Conservation (phyloP, 2,888 invertebrate genomes). For the Nomada fucata region DNA sequence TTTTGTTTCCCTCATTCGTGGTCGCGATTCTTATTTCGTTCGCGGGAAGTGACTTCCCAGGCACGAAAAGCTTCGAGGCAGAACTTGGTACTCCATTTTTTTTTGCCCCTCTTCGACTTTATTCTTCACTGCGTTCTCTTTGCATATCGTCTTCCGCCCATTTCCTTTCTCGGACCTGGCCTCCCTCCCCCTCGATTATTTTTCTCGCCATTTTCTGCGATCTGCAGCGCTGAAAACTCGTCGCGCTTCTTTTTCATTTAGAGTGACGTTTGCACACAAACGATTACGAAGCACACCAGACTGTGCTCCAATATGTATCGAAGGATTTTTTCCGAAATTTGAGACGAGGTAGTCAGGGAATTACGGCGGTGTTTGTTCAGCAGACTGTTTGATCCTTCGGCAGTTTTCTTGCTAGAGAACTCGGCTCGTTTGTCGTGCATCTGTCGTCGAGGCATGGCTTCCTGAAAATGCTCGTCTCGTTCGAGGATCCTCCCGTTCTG, state of each 20-base stretch:
- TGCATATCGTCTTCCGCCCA: constrained; percentile 7
- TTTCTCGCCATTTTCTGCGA: not conserved
- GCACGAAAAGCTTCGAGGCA: constrained; percentile 35
- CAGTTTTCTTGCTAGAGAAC: constrained; percentile 4
- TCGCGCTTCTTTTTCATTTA: not conserved
- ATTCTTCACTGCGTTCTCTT: constrained; percentile 7
- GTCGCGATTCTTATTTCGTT: constrained; percentile 7
- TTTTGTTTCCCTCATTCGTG: not conserved
- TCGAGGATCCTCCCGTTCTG: constrained; percentile 27
- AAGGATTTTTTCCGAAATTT: no score
- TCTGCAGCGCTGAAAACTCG: constrained; percentile 17
- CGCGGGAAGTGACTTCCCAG: constrained; percentile 6
- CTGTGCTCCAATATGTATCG: not conserved
- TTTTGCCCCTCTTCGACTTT: constrained; percentile 15
- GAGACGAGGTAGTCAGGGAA: not conserved
- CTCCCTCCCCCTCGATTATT: not conserved
- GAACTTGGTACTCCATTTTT: constrained; percentile 34
- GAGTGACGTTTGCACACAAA: constrained; percentile 15
- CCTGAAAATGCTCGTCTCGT: constrained; percentile 7
- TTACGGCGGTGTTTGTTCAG: not conserved
- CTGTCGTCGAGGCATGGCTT: constrained; percentile 7
- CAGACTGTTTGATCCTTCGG: not conserved
- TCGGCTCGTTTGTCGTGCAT: not conserved
- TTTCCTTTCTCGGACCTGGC: not conserved
- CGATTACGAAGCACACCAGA: constrained; percentile 36